A percentile compares a stretch with the other conserved stretches of the same genome.
These are phyloP conservation scores for Parnassius glacialis DNA, from an alignment of 2,888 invertebrate species.

Conservation along the genomic window DNA sequence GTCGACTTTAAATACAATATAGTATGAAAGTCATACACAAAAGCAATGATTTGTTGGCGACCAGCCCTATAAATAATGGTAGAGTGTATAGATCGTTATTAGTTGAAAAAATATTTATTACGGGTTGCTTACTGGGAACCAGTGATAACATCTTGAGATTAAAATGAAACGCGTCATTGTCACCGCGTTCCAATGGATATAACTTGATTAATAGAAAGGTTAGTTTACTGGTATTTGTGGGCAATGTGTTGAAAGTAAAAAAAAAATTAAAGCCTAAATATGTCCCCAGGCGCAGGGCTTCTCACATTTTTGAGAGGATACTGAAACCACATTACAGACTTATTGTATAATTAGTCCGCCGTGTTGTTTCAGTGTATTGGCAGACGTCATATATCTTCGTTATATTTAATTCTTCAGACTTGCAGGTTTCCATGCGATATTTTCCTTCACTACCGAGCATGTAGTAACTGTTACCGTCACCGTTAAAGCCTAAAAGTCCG, in stretches of 20 bases:
- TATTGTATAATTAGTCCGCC: too few species aligned
- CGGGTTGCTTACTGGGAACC: conserved; percentile 45
- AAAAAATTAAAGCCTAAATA: too few species aligned
- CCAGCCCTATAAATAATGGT: conserved; percentile 57
- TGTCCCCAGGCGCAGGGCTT: too few species aligned
- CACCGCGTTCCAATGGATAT: conserved; percentile 9
- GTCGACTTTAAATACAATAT: conserved; percentile 52
- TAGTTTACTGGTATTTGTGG: conserved; percentile 6
- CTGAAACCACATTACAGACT: too few species aligned
- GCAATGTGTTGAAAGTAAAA: background rate
- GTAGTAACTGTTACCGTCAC: too few species aligned
- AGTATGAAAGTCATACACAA: conserved; percentile 45
- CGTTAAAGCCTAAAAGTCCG: too few species aligned
- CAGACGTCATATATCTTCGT: too few species aligned
- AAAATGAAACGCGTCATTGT: conserved; percentile 32
- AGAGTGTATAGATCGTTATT: conserved; percentile 40
- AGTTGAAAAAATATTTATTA: conserved; percentile 63
- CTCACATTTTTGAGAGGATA: too few species aligned
- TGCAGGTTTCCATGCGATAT: too few species aligned
- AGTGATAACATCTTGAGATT: conserved; percentile 49
- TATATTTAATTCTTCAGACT: too few species aligned
- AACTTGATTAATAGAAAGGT: conserved; percentile 20
- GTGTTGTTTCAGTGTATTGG: too few species aligned
- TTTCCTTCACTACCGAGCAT: too few species aligned
- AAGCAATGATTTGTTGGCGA: conserved; percentile 68